Evolutionary conservation across 2,113 vertebrate species (phyloP), one percentile per base, ranked within the genome.

Genomic region (Calyptomena viridis): DNA sequence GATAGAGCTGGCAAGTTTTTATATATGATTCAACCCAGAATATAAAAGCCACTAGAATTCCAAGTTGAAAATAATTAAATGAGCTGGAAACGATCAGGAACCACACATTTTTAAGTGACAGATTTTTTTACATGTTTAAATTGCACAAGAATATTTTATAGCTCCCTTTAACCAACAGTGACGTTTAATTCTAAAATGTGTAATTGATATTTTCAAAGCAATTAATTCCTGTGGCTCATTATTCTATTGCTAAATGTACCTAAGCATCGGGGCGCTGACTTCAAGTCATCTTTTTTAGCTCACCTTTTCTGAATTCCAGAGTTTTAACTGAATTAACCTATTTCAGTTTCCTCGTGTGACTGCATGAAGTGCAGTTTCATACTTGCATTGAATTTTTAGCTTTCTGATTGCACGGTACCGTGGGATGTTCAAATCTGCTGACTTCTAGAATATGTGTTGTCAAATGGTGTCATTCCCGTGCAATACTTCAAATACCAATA

Each of bases 1-100:
- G 98, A 98, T 98, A 98, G 96, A 98, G 98, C 98, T 98, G 98
- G 98, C 98, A 98, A 98, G 98, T 98, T 98, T 98, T 98, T 98
- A 98, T 98, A 98, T 98, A 98, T 98, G 98, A 98, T 98, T 98
- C 98, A 98, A 98, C 97, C 98, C 97, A 98, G 98, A 98, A 98
- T 98, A 98, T 98, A 98, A 98, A 98, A 98, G 97, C 98, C 97
- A 98, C 66, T 95, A 98, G 97, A 98, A 98, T 98, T 98, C 97
- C 98, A 98, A 98, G 94, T 98, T 96, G 98, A 98, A 98, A 98
- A 98, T 98, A 98, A 98, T 98, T 98, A 98, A 98, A 98, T 98
- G 98, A 98, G 98, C 97, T 98, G 98, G 98, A 98, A 98, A 98
- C 98, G 98, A 98, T 98, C 98, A 98, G 98, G 98, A 97, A 97